Conservation (phyloP, 2,113 vertebrate genomes). For the Fulica atra region DNA sequence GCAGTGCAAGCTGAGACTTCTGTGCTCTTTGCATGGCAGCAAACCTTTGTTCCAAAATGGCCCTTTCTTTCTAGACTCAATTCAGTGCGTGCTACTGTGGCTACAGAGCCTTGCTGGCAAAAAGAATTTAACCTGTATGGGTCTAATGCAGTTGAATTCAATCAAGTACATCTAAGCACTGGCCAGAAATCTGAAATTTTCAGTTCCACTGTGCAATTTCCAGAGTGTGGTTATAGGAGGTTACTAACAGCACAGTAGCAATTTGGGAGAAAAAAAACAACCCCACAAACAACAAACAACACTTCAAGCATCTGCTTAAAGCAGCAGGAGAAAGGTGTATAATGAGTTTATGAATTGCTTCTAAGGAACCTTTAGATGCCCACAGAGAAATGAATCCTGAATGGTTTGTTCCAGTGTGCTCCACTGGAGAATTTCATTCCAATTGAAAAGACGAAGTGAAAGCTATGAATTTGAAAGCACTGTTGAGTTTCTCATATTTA, state of each 20-base stretch:
- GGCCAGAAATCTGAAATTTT: background rate
- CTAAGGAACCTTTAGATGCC: constrained; percentile 3
- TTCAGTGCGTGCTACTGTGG: background rate
- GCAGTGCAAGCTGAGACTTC: background rate
- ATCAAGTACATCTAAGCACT: background rate
- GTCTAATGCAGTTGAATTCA: background rate
- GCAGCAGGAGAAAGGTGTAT: background rate
- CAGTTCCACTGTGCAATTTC: background rate
- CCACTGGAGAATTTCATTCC: constrained; percentile 20
- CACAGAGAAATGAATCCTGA: constrained; percentile 34
- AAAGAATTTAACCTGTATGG: background rate
- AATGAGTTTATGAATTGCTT: constrained; percentile 37
- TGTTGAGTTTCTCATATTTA: background rate
- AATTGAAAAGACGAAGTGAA: constrained; percentile 9
- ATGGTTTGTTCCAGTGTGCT: constrained; percentile 2
- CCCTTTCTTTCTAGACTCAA: background rate
- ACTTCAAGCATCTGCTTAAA: constrained; percentile 26
- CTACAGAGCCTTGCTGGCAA: background rate
- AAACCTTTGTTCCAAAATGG: background rate
- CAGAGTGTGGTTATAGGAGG: background rate
- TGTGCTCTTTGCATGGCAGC: background rate
- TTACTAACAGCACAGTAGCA: constrained; percentile 6
- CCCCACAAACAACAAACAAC: background rate
- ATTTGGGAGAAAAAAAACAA: background rate
- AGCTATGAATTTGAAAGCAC: constrained; percentile 22